A percentile compares a stretch with the other conserved stretches of the same genome.
These are phyloP conservation scores for Misgurnus anguillicaudatus DNA, from an alignment of 2,113 vertebrate genomes.

Conservation along the genomic window DNA sequence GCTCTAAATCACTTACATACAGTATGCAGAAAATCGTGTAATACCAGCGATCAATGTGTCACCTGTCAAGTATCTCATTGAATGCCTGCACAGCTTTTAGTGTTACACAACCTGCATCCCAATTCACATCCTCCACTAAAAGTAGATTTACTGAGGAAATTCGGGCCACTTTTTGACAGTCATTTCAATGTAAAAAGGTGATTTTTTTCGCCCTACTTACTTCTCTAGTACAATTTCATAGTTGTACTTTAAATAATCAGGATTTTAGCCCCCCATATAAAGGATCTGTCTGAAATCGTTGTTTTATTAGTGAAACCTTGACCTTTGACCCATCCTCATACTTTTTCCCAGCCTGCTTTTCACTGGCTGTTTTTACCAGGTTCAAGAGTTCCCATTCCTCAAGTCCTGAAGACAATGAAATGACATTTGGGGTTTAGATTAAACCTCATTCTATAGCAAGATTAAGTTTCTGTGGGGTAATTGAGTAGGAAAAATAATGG, in stretches of 20 bases:
- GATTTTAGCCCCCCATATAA: too few species aligned
- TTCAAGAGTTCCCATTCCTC: neutral
- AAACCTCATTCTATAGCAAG: conserved; percentile 41
- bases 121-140: neutral
- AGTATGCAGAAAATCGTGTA: neutral
- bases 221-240: neutral
- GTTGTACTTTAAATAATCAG: too few species aligned
- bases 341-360: conserved; percentile 17
- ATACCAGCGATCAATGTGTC: neutral
- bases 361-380: neutral
- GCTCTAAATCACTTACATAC: neutral
- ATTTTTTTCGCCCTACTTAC: neutral
- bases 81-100: neutral
- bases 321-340: neutral
- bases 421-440: conserved; percentile 42
- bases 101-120: neutral
- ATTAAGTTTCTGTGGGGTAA: conserved; percentile 38
- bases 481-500: conserved; percentile 47
- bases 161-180: too few species aligned
- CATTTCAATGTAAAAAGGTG: neutral
- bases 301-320: neutral
- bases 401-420: conserved; percentile 24
- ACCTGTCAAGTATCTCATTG: neutral
- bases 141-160: neutral
- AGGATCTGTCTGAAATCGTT: neutral